Evolutionary conservation across 2,113 vertebrate species (phyloP), one percentile per base, ranked within the genome.

Genomic region (Deroptyus accipitrinus): DNA sequence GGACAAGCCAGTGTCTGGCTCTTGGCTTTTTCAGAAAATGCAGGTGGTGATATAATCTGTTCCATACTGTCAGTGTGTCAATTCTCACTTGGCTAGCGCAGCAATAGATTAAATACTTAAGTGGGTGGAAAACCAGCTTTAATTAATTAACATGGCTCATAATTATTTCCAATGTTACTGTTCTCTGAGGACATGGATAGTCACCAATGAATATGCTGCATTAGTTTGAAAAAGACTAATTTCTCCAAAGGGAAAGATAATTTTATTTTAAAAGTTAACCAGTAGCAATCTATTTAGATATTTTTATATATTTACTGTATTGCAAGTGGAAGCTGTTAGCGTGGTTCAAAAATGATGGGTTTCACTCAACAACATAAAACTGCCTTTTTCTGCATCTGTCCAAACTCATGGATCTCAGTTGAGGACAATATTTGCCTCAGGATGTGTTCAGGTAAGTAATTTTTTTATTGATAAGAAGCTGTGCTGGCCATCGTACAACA

Each of bases 111-210:
- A 62, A 95, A 88, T 88, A 90, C 61, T 75, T 95, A 91, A 95
- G 88, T 92, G 93, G 35, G 62, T 90, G 35, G 86, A 92, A 94
- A 95, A 92, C 2, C 66, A 94, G 86, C 72, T 96, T 96, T 94
- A 95, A 90, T 96, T 95, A 94, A 89, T 97, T 95, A 96, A 96
- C 68, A n/a, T 89, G 35, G 68, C 41, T 93, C 35, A 52, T 96
- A 96, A 96, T 95, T 91, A 96, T 90, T 96, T 95, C 72, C 94
- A 90, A 96, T 95, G 41, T 90, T 92, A 70, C 75, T 86, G 30
- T 96, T 95, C 87, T 95, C 85, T 69, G 30, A 91, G 76, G 61
- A 89, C 33, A 42, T 20, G 17, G 90, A 74, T 66, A 87, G 59
- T 86, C 55, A 96, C 68, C 70, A 92, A 77, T 95, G 33, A 64